Conservation (phyloP, 2,113 vertebrate genomes). For the Megatriorchis doriae region DNA sequence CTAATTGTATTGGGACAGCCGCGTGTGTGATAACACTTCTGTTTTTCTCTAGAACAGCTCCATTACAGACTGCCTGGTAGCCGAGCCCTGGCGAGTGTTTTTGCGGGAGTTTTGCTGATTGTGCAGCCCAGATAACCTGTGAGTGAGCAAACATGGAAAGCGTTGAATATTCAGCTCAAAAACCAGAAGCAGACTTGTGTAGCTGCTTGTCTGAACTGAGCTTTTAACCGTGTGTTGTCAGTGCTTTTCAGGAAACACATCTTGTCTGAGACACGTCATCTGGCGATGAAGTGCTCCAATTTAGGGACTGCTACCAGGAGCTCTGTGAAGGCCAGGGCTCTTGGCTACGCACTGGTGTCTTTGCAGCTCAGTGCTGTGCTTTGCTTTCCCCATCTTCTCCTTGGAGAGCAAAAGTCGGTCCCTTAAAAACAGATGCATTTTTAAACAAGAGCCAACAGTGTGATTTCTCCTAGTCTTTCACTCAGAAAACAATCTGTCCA, state of each 20-base stretch:
- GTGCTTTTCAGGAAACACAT: slow-evolving; percentile 47
- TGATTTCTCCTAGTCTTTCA: not conserved
- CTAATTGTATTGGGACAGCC: slow-evolving; percentile 44
- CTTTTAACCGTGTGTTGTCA: not conserved
- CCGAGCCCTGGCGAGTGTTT: not conserved
- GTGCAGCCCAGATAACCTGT: slow-evolving; percentile 41
- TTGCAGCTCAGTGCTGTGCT: not conserved
- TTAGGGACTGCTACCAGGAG: not conserved
- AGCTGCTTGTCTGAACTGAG: not conserved
- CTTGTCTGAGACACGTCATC: rapidly evolving
- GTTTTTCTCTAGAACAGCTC: slow-evolving; percentile 37
- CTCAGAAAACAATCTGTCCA: not conserved
- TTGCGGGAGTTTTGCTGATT: slow-evolving; percentile 42
- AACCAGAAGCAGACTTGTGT: not conserved
- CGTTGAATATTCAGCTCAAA: slow-evolving; percentile 2
- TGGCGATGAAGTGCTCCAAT: not conserved
- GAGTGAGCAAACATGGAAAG: slow-evolving; percentile 39
- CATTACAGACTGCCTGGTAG: slow-evolving; percentile 36
- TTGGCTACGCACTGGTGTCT: not conserved
- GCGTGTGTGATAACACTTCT: not conserved
- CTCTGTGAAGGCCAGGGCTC: not conserved
- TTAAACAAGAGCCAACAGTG: not conserved
- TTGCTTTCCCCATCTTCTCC: not conserved
- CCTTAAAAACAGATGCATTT: not conserved
- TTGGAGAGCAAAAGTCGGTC: not conserved